Percentiles rank a stretch among this genome's conserved stretches.
Evolutionary conservation across 2,888 invertebrate species (phyloP).

Genomic region (Thereva nobilitata): DNA sequence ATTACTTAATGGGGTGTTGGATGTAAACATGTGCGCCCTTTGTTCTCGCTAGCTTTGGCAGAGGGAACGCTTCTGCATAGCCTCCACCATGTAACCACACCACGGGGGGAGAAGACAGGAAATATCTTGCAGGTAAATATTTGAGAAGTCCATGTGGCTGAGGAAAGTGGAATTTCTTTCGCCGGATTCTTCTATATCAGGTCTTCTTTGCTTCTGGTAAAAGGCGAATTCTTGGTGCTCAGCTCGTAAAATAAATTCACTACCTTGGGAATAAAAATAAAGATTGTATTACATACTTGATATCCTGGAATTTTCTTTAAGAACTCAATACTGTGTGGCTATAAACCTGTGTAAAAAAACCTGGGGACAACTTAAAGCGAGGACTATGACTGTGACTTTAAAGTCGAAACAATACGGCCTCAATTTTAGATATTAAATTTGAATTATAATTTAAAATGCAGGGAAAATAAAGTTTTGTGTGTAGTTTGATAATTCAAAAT

Average conservation of each 20-base stretch:
- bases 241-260: slow-evolving; percentile 28
- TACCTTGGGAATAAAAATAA: slow-evolving; percentile 13
- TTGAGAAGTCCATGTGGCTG: slow-evolving; percentile 24
- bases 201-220: background rate
- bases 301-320: slow-evolving; percentile 12
- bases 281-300: slow-evolving; percentile 26
- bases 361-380: no score
- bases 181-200: slow-evolving; percentile 11
- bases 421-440: no score
- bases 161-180: slow-evolving; percentile 13
- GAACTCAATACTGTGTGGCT: background rate
- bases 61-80: background rate
- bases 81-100: slow-evolving; percentile 1
- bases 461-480: no score
- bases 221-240: background rate
- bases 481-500: no score
- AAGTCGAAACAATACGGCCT: no score
- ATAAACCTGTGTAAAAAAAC: no score
- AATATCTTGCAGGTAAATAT: slow-evolving; percentile 27
- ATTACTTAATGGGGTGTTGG: slow-evolving; percentile 29
- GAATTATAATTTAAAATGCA: no score
- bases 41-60: background rate
- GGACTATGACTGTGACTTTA: no score
- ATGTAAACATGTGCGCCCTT: slow-evolving; percentile 27
- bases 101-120: background rate